Evolutionary conservation across 1,140 invertebrate species (phyloP).

Genomic region (Agrypnia vestita): DNA sequence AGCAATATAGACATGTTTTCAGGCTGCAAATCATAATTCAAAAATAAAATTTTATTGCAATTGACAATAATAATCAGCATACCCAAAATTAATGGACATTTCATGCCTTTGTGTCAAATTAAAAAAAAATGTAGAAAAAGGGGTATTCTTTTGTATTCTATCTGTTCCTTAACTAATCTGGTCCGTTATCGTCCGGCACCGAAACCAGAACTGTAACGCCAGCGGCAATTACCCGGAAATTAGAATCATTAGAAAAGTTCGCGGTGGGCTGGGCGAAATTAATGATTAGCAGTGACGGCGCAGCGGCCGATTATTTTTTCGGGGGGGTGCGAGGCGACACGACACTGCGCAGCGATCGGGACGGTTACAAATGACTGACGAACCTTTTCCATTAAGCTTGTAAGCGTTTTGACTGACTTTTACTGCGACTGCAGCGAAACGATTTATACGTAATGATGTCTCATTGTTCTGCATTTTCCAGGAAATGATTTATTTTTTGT

Average conservation of each 20-base stretch:
- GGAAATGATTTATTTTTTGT: too few relatives aligned
- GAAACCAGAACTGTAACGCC: constrained; percentile 12
- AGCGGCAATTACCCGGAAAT: constrained; percentile 60
- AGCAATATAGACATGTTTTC: too few relatives aligned
- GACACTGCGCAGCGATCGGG: background rate
- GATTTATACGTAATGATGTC: constrained; percentile 22
- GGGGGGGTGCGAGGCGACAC: background rate
- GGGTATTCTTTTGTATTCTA: too few relatives aligned
- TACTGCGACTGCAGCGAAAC: background rate
- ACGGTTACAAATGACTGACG: constrained; percentile 49
- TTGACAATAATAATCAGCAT: too few relatives aligned
- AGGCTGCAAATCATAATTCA: too few relatives aligned
- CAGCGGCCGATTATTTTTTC: constrained; percentile 1
- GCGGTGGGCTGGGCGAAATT: constrained; percentile 58
- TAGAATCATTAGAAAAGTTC: constrained; percentile 62
- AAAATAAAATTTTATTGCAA: too few relatives aligned
- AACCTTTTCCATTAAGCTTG: constrained; percentile 38
- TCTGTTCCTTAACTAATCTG: constrained; percentile 11
- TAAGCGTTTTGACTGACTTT: constrained; percentile 8
- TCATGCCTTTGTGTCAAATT: too few relatives aligned
- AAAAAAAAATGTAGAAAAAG: too few relatives aligned
- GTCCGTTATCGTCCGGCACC: constrained; percentile 39
- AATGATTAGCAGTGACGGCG: constrained; percentile 54
- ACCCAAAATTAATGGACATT: too few relatives aligned
- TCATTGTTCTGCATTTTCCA: background rate